Base-by-base conservation (phyloP, 2,797 vertebrate genomes). In the Pristis pectinata region DNA sequence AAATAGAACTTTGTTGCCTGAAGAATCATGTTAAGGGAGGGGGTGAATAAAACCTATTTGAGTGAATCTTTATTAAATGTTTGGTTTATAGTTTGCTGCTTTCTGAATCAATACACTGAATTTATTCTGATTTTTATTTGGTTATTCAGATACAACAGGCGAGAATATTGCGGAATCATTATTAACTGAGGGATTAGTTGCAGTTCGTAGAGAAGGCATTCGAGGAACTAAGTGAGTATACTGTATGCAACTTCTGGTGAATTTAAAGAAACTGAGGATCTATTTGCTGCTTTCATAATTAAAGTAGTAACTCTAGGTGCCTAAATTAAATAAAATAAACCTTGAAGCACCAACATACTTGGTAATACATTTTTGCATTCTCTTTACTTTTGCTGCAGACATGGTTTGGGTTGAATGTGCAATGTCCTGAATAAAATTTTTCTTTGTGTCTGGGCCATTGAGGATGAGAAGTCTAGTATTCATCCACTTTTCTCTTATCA, bases 131-230 rank as follows among this genome's bases (percentile, higher is more conserved):
- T 34, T 24, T 94, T 53, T 5, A 49, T 94, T 24, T 49, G 67
- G 30, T 94, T 74, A 94, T 74, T 95, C 95, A 99, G 99, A 99
- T 97, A 98, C 97, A 27, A 96, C 96, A 0, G 99, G 99, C 0
- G 99, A 99, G 96, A 99, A 98, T 97, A 98, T 99, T 1, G 98
- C 99, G 0, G 99, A 99, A 95, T 97, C 98, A 70, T 96, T 99
- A 93, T 98, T 99, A 95, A 96, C 96, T 0, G 99, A 99, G 95
- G 99, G 99, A 1, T 96, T 99, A 27, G 98, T 99, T 10, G 98
- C 97, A 85, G 98, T 98, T 94, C 98, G 99, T 94, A 97, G 98
- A 96, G 99, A 99, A 97, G 98, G 98, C 94, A 98, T 99, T 97
- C 96, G 99, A 96, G 98, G 97, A 94, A 98, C 97, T 96, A 98